Base-by-base conservation (phyloP, 2,888 invertebrate genomes). In the Ceramica pisi region DNA sequence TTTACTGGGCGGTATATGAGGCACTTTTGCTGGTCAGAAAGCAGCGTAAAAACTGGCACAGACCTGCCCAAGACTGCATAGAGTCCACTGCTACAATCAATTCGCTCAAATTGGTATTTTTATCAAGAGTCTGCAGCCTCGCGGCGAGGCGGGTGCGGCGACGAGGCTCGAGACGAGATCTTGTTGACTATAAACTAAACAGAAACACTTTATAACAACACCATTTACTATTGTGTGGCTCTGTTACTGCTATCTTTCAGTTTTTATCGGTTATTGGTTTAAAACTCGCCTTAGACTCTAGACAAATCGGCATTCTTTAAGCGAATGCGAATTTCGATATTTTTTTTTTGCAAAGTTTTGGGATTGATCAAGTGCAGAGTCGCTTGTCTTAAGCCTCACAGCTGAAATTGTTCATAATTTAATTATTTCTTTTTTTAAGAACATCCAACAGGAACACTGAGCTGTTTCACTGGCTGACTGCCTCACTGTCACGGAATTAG, bases 401-500 rank as follows among this genome's bases (percentile, higher is more conserved):
- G 46, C 19, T 51, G 23, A 51, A 6, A 23, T 51, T 14, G 23
- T 23, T 21, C 10, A 7, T 48, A 48, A 48, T 48, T 31, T 31
- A 31, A 31, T 31, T 31, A 31, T 31, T 31, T n/a, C 10, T 48
- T 5, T 41, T 41, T 41, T 19, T 55, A 9, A n/a, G 26, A 55
- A 10, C 8, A 12, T 31, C 31, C 31, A 10, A 31, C 31, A 7
- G 31, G 6, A n/a, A 38, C 5, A 31, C 26, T 14, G 14, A 16
- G 31, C 16, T 26, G 38, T 31, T 19, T 23, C 26, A 16, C 14
- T 21, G 46, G 12, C 38, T 14, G 44, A 26, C 48, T 21, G 44
- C 46, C n/a, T 31, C 31, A 21, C 74, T 69, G 77, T 53, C 59
- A n/a, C n/a, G 26, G 38, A 77, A 60, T 70, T 70, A 53, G 78